Base-by-base conservation (phyloP, 2,888 invertebrate species). In the Lithophane ornitopus region DNA sequence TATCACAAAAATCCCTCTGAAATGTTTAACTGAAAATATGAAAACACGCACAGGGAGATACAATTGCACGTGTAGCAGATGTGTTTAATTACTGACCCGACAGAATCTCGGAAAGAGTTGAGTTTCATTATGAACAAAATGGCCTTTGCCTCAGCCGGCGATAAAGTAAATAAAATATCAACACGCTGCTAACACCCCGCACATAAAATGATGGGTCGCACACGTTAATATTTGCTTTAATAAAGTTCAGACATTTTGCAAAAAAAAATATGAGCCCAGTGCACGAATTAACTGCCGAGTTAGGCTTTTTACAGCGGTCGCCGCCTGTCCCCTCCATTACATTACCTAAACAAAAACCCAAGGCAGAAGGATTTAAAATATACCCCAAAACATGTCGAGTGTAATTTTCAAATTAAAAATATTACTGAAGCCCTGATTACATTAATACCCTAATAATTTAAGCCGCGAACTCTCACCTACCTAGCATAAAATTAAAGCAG, bases 151-250 rank as follows among this genome's bases (percentile, higher is more conserved):
- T 91, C 90, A 83, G 89, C 89, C 91, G 87, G 87, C 92, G 90
- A 92, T 94, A 93, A 94, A 95, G 93, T 94, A 92, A 94, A 95
- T 95, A 95, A 95, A 95, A 95, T 95, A 95, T 95, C 93, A 95
- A 94, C 94, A 93, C 93, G 90, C 89, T 91, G 92, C 94, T 93
- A 92, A 94, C 93, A 90, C 90, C 52, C 89, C 90, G 87, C 89
- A 90, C 92, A 90, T 91, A 91, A 94, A 93, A 93, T 93, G 91
- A 92, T 92, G 92, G 92, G 89, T 90, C 90, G 87, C 90, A 88
- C 90, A 90, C 91, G 92, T 92, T 93, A 92, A 95, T 94, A 94
- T 94, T 93, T 94, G 92, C 93, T 91, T 93, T 94, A 93, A 94
- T 95, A 94, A 94, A 93, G 91, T 92, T 92, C 89, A 89, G 91